A percentile compares a stretch with the other conserved stretches of the same genome.
Evolutionary conservation across 2,797 vertebrate species (phyloP).

Genomic region (Cichlasoma orientale): DNA sequence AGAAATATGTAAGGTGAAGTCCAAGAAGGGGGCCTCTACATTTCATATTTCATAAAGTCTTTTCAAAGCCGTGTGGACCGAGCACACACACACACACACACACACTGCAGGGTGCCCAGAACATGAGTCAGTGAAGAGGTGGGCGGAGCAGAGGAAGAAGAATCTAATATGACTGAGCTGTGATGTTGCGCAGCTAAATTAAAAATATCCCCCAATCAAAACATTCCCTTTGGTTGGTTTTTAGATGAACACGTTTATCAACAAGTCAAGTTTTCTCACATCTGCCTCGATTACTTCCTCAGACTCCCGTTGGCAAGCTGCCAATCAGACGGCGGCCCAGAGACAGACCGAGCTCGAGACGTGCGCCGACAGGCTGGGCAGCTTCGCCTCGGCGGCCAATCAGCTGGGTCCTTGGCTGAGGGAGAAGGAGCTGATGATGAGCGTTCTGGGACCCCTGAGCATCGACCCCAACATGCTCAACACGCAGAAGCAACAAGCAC

Average conservation of each 20-base stretch:
- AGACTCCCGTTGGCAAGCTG: conserved; percentile 91
- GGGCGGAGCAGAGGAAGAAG: conserved; percentile 6
- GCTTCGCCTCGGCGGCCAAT: conserved; percentile 87
- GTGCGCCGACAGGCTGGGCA: conserved; percentile 89
- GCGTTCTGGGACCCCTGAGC: conserved; percentile 94
- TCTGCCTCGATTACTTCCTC: conserved; percentile 9
- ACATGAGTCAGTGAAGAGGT: conserved; percentile 48
- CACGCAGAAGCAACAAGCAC: conserved; percentile 96
- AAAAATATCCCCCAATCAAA: neutral
- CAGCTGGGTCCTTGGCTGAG: conserved; percentile 95
- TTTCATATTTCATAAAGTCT: conserved; percentile 39
- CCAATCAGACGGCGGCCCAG: conserved; percentile 87
- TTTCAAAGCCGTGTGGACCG: conserved; percentile 18
- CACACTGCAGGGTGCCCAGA: conserved; percentile 22
- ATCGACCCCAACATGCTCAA: conserved; percentile 98
- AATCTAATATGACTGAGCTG: conserved; percentile 2
- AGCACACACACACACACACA: neutral
- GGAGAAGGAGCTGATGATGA: conserved; percentile 99
- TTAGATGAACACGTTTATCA: neutral
- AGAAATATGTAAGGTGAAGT: conserved; percentile 59
- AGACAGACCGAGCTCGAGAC: conserved; percentile 93
- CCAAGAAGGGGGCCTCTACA: conserved; percentile 35
- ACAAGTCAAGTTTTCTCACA: neutral
- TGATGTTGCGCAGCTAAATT: neutral
- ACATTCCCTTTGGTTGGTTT: neutral